Evolutionary conservation across 2,113 vertebrate genomes (phyloP).

Genomic region (Neomonachus schauinslandi): DNA sequence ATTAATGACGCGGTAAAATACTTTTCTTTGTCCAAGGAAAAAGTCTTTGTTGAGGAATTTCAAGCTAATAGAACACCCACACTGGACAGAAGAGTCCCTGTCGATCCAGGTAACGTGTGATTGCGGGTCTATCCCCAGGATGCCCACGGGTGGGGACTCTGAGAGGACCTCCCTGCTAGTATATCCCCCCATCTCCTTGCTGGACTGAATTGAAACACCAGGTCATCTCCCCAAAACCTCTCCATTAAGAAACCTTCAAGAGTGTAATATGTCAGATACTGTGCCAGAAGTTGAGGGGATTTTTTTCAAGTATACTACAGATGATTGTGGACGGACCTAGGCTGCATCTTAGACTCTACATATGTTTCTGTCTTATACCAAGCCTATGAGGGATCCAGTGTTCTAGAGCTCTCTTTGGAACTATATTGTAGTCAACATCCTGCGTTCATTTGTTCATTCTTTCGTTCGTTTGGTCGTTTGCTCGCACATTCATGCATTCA

Average conservation of each 20-base stretch:
- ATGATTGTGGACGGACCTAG: background rate
- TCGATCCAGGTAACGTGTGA: background rate
- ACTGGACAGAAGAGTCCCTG: background rate
- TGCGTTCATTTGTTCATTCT: background rate
- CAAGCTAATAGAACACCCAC: background rate
- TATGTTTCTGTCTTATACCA: background rate
- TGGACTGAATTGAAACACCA: background rate
- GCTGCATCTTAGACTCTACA: background rate
- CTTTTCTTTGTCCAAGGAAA: background rate
- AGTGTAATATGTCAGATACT: background rate
- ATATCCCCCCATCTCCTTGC: background rate
- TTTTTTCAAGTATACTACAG: background rate
- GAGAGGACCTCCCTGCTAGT: background rate
- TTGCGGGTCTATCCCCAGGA: background rate
- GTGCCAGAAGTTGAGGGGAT: too few species aligned
- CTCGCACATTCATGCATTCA: background rate
- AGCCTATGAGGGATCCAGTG: background rate
- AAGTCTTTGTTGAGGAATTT: background rate
- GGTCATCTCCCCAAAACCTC: background rate
- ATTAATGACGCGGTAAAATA: background rate
- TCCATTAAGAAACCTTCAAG: background rate
- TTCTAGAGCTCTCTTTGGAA: background rate
- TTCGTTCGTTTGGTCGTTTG: background rate
- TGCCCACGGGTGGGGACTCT: fast-evolving
- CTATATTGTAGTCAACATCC: background rate